phyloP scores from a whole-genome alignment of 2,888 invertebrate species.

The Sturmia bella region DNA sequence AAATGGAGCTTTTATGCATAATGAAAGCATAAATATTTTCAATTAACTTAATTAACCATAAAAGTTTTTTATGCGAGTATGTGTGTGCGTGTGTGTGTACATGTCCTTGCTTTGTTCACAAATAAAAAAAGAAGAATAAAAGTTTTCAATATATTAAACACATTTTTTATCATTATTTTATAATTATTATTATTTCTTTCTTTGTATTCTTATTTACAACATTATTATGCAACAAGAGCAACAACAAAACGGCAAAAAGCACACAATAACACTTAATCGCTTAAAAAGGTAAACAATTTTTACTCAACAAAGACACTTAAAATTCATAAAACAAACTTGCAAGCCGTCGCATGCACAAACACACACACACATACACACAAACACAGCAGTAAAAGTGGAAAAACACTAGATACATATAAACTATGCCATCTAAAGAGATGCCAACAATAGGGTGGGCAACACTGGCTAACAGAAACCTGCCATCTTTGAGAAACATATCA shows the following conservation, averaged over 20 bases:
- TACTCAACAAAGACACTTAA: slow-evolving; percentile 69
- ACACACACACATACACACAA: slow-evolving; percentile 5
- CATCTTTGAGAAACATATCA: too few relatives aligned
- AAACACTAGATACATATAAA: slow-evolving; percentile 37
- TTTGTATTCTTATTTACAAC: slow-evolving; percentile 50
- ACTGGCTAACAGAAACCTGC: too few relatives aligned
- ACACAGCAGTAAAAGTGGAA: background rate
- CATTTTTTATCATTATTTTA: slow-evolving; percentile 14
- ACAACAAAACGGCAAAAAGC: slow-evolving; percentile 26
- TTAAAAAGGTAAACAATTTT: slow-evolving; percentile 70
- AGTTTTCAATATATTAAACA: slow-evolving; percentile 28
- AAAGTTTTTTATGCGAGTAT: slow-evolving; percentile 14
- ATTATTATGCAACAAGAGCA: slow-evolving; percentile 37
- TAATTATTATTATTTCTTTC: slow-evolving; percentile 46
- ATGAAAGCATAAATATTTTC: slow-evolving; percentile 59
- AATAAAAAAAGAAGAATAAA: background rate
- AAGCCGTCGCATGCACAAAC: slow-evolving; percentile 40
- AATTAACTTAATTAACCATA: slow-evolving; percentile 65
- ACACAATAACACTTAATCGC: slow-evolving; percentile 69
- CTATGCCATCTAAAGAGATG: background rate
- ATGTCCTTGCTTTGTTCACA: background rate
- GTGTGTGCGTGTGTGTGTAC: background rate
- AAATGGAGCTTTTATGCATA: slow-evolving; percentile 17
- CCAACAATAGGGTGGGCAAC: background rate
- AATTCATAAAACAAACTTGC: slow-evolving; percentile 66